Evolutionary conservation across 2,797 vertebrate species (phyloP).

Genomic region (Aselliscus stoliczkanus): DNA sequence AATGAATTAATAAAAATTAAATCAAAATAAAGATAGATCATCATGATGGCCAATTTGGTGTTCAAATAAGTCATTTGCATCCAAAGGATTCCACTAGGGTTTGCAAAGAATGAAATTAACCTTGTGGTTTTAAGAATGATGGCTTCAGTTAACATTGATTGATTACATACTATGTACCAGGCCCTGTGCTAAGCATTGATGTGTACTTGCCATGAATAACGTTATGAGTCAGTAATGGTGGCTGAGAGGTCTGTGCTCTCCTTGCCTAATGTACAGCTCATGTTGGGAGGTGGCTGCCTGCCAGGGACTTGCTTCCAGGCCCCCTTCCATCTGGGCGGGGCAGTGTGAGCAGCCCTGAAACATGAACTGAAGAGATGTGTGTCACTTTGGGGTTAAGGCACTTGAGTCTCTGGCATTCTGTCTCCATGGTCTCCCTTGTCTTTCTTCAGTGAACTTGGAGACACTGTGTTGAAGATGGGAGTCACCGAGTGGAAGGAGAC

Average conservation of each 20-base stretch:
- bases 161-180: background rate
- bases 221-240: background rate
- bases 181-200: background rate
- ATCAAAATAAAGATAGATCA: background rate
- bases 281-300: background rate
- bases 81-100: background rate
- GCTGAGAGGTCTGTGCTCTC: background rate
- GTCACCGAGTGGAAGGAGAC: background rate
- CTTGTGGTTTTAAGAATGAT: background rate
- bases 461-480: background rate
- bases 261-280: background rate
- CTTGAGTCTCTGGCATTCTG: background rate
- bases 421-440: background rate
- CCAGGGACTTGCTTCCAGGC: background rate
- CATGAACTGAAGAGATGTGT: background rate
- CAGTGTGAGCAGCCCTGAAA: background rate
- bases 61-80: background rate
- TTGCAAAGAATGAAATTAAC: background rate
- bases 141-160: background rate
- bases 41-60: background rate
- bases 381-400: background rate
- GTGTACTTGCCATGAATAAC: background rate
- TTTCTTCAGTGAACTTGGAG: background rate
- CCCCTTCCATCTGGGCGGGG: accelerated
- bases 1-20: conserved; percentile 3